A percentile compares a stretch with the other conserved stretches of the same genome.
Conservation (phyloP, 2,113 vertebrate genomes). For the Lagopus leucura region DNA sequence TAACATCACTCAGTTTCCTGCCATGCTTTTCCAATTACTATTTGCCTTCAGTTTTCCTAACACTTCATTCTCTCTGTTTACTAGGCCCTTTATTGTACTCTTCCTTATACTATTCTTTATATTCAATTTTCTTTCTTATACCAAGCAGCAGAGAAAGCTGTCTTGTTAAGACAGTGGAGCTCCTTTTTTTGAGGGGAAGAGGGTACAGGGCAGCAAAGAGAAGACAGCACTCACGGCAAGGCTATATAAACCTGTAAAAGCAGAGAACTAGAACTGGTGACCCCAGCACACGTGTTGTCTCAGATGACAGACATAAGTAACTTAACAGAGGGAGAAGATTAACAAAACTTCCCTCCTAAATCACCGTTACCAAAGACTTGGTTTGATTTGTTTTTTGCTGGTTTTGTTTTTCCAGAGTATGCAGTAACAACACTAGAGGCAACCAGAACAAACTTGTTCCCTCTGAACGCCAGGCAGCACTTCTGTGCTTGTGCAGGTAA, state of each 20-base stretch:
- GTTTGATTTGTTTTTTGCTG: no score
- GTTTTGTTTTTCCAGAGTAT: not conserved
- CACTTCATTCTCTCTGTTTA: not conserved
- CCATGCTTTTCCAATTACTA: not conserved
- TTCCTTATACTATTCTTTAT: not conserved
- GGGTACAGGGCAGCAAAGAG: not conserved
- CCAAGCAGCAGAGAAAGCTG: not conserved
- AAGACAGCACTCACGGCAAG: not conserved
- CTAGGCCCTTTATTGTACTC: not conserved
- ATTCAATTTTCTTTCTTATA: not conserved
- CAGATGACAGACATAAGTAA: not conserved
- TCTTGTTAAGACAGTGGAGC: not conserved
- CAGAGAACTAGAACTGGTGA: not conserved
- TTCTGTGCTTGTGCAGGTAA: not conserved
- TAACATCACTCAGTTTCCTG: not conserved
- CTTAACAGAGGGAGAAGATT: not conserved
- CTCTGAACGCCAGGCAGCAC: not conserved
- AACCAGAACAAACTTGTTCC: not conserved
- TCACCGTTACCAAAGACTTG: not conserved
- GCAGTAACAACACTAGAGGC: not conserved
- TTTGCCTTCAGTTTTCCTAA: not conserved
- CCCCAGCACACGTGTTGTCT: not conserved
- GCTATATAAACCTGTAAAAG: not conserved
- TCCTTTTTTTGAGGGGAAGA: not conserved
- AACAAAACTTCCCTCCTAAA: not conserved